phyloP scores from a whole-genome alignment of 2,888 invertebrate species.

The Andrena marginata region DNA sequence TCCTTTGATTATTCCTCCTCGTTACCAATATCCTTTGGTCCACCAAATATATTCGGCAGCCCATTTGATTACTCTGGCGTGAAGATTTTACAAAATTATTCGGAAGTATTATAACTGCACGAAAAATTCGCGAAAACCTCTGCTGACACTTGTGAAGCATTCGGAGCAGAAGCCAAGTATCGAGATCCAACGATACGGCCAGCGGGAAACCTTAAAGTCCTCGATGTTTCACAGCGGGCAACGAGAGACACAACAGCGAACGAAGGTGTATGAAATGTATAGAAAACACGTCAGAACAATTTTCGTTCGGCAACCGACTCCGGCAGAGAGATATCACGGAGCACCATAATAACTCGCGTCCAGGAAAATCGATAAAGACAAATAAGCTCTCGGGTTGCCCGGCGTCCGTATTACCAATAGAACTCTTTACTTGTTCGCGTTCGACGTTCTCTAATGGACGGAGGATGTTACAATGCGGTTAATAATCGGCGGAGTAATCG shows the following conservation, averaged over 20 bases:
- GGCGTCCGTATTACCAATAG: constrained; percentile 29
- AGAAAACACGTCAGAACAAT: constrained; percentile 29
- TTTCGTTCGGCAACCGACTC: constrained; percentile 25
- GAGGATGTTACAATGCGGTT: constrained; percentile 22
- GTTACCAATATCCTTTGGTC: too few species aligned
- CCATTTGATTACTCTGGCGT: too few species aligned
- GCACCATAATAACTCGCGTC: constrained; percentile 49
- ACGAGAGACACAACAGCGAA: constrained; percentile 31
- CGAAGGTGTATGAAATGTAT: constrained; percentile 27
- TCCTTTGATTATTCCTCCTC: too few species aligned
- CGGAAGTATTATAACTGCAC: background rate
- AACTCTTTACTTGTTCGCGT: constrained; percentile 25
- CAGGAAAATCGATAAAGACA: constrained; percentile 53
- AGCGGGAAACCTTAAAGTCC: constrained; percentile 22
- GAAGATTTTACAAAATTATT: too few species aligned
- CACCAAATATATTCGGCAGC: too few species aligned
- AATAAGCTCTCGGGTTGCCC: constrained; percentile 47
- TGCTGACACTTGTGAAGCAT: background rate
- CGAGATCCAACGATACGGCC: constrained; percentile 18
- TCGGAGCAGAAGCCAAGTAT: background rate
- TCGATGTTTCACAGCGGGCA: constrained; percentile 18
- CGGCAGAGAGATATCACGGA: background rate
- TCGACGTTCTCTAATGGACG: constrained; percentile 21
- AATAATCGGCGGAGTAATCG: constrained; percentile 41
- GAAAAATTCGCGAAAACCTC: background rate